Evolutionary conservation across 2,113 vertebrate genomes (phyloP), one percentile per base, ranked within the genome.

Genomic region (Pagrus major): DNA sequence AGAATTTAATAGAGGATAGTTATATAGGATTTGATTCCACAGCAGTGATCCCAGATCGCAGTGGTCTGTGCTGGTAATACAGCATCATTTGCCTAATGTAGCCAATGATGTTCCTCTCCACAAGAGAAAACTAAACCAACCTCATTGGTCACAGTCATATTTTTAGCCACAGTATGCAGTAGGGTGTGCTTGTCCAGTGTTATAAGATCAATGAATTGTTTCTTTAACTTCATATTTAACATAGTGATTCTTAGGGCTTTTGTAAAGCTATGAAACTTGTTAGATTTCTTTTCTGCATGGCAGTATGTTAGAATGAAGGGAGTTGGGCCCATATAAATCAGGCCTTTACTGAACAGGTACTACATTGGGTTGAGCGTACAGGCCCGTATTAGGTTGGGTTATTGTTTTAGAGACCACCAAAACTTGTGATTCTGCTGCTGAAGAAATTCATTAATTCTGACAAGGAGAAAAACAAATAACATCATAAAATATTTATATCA

Each of bases 401-500:
- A 37, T 31, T 61, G 44, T 47, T 66, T 25, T 5, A 29, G 39
- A 55, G 14, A 20, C 10, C 8, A 42, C 66, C 47, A 63, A 58
- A 41, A 31, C 47, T 41, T 16, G 25, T 56, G 27, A 15, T 75
- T 44, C 51, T 27, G 15, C 31, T 39, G 25, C 56, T 29, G 42
- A 65, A 61, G 39, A 61, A 33, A 49, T 47, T 25, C 27, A 55
- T 18, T 39, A 49, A 73, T 51, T 80, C 60, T 64, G 64, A 81
- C 37, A 46, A 27, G 74, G 76, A 49, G 11, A 65, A 71, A 69
- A 68, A 71, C 51, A 55, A 79, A 76, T 51, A 47, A 75, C 64
- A 76, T 78, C 65, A 78, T 84, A 1, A 81, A 84, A 81, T 71
- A 86, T 76, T 83, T n/a, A 78, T 68, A 27, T 9, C 20, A 27